A percentile compares a stretch with the other conserved stretches of the same genome.
phyloP scores from a whole-genome alignment of 2,797 vertebrate genomes.

The Masticophis lateralis region DNA sequence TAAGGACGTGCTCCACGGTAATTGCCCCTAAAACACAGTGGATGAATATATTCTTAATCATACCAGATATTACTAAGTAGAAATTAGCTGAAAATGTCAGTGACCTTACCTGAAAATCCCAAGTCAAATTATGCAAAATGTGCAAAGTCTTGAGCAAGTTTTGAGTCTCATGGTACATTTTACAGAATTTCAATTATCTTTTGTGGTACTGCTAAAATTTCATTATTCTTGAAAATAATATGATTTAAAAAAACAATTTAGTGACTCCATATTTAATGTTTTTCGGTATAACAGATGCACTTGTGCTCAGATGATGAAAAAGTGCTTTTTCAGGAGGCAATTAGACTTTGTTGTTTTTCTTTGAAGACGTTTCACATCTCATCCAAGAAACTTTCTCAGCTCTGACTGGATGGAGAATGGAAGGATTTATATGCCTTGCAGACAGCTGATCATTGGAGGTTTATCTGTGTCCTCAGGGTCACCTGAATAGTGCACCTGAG shows the following conservation, averaged over 20 bases:
- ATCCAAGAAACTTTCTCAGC: background rate
- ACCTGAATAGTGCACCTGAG: background rate
- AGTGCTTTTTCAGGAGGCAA: background rate
- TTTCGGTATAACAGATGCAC: background rate
- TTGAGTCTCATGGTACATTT: background rate
- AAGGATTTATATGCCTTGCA: background rate
- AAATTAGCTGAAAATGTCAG: background rate
- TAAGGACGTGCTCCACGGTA: background rate
- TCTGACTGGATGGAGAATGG: background rate
- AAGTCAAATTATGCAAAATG: background rate
- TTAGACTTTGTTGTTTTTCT: background rate
- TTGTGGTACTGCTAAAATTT: background rate
- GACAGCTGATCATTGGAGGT: background rate
- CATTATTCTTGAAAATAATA: background rate
- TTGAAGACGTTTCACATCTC: background rate
- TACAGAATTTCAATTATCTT: background rate
- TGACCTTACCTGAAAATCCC: background rate
- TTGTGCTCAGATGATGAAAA: background rate
- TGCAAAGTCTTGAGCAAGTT: background rate
- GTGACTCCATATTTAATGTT: background rate
- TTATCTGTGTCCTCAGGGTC: background rate
- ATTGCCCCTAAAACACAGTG: slow-evolving; percentile 54
- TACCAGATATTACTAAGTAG: background rate
- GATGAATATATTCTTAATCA: background rate
- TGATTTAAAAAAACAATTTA: background rate